Base-by-base conservation (phyloP, 1,140 invertebrate genomes). In the Arion vulgaris region DNA sequence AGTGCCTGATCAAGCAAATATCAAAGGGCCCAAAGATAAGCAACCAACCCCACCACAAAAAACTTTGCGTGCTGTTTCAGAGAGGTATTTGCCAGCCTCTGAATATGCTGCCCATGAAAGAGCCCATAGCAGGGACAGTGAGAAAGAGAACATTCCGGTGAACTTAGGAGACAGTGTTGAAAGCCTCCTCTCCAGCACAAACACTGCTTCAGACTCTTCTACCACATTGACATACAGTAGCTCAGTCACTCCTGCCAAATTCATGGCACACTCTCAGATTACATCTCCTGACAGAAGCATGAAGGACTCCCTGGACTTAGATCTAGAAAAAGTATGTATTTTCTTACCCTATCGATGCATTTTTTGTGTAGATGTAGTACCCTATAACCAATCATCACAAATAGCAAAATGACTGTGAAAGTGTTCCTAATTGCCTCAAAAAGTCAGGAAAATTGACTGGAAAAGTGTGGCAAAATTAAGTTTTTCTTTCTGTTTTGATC, bases 61-160 rank as follows among this genome's bases (percentile, higher is more conserved):
- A n/a, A 78, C 51, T 26, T 41, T 83, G 72, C 71, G 74, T 32
- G 81, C 62, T 26, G 45, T 81, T 39, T 81, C 79, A 11, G 79
- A 84, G 32, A 80, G 76, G 62, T 51, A 77, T 36, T 38, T 81
- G n/a, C 79, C 75, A 19, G 75, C 51, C 38, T 32, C 62, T 51
- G 41, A 69, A 4, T 49, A 32, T n/a, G 39, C 51, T 23, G 28
- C 62, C 15, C 53, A 71, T 28, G 83, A 84, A 51, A 83, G 86
- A 49, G 75, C 86, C n/a, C 82, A 84, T 72, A 88, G 88, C 53
- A 87, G 86, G 68, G 90, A 89, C 39, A 91, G 88, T 82, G 90
- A 91, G 68, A 91, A 91, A 80, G 90, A 91, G 83, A 91, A 91
- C 69, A 82, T 83, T 71, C 89, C 89, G 45, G 62, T 28, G 34